Evolutionary conservation across 2,888 invertebrate species (phyloP).

Genomic region (Caenorhabditis macrosperma): DNA sequence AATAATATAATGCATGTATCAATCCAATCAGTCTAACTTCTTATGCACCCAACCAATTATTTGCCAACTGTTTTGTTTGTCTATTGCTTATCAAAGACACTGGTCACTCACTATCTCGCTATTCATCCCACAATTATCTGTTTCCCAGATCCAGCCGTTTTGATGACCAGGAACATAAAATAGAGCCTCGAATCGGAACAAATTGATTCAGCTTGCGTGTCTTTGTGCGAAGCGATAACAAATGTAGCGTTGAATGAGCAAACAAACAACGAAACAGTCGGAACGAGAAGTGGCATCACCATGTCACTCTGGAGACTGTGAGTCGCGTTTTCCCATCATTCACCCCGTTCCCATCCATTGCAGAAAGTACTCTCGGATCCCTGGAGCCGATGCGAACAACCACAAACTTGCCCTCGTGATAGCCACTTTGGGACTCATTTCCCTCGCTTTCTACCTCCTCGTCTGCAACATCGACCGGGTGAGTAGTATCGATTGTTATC

Average conservation of each 20-base stretch:
- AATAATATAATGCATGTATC: too few relatives aligned
- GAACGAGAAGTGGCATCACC: neutral
- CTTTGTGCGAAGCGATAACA: constrained; percentile 13
- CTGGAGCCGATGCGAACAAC: constrained; percentile 5
- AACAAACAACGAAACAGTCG: constrained; percentile 7
- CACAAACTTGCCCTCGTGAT: neutral
- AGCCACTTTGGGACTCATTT: neutral
- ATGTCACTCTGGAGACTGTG: constrained; percentile 41
- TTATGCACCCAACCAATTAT: too few relatives aligned
- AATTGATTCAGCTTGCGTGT: constrained; percentile 41
- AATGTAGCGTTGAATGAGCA: constrained; percentile 2
- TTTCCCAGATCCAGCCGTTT: too few relatives aligned
- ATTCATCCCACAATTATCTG: too few relatives aligned
- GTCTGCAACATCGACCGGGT: constrained; percentile 16
- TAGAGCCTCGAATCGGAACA: neutral
- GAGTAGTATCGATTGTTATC: neutral
- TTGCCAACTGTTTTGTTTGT: too few relatives aligned
- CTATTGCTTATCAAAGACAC: too few relatives aligned
- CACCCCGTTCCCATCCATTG: neutral
- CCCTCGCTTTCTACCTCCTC: neutral
- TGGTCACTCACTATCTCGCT: too few relatives aligned
- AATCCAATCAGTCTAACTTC: too few relatives aligned
- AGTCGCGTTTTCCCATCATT: neutral
- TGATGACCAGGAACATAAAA: neutral
- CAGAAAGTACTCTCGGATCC: constrained; percentile 25